Percentiles rank a stretch among this genome's conserved stretches.
These are phyloP conservation scores for Athetis lepigone DNA, from an alignment of 2,888 invertebrate genomes.

Conservation along the genomic window DNA sequence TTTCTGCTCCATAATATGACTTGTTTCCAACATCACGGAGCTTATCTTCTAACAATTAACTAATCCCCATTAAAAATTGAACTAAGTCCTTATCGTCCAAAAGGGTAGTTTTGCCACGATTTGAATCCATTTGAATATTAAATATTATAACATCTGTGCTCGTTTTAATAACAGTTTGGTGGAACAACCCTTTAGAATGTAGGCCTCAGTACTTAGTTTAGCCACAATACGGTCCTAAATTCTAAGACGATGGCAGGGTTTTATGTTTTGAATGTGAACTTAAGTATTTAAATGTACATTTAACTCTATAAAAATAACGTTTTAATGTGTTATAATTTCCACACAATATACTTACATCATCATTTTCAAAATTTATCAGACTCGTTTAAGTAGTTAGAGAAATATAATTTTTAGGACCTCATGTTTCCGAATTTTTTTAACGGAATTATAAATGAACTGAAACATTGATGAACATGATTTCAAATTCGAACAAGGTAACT, in stretches of 20 bases:
- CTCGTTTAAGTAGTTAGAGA: not conserved
- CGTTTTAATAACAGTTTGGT: conserved; percentile 48
- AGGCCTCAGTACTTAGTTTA: conserved; percentile 19
- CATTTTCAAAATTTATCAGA: not conserved
- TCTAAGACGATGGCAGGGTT: conserved; percentile 11
- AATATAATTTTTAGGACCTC: not conserved
- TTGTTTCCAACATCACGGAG: conserved; percentile 4
- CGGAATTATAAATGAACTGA: not conserved
- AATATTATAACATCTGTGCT: conserved; percentile 40
- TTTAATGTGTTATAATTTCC: not conserved
- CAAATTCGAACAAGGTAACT: not conserved
- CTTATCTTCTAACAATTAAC: conserved; percentile 22
- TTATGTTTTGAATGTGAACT: conserved; percentile 18
- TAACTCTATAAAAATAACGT: not conserved
- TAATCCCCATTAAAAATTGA: conserved; percentile 43
- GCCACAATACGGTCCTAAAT: conserved; percentile 18
- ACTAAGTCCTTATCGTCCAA: conserved; percentile 41
- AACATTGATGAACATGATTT: not conserved
- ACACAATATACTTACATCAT: not conserved
- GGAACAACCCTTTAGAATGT: conserved; percentile 36
- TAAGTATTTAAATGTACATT: conserved; percentile 9
- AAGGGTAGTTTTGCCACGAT: conserved; percentile 41
- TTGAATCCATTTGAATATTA: conserved; percentile 49
- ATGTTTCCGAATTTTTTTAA: not conserved
- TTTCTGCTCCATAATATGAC: conserved; percentile 1